phyloP scores from a whole-genome alignment of 2,888 invertebrate genomes.

The Saturnia japonica region DNA sequence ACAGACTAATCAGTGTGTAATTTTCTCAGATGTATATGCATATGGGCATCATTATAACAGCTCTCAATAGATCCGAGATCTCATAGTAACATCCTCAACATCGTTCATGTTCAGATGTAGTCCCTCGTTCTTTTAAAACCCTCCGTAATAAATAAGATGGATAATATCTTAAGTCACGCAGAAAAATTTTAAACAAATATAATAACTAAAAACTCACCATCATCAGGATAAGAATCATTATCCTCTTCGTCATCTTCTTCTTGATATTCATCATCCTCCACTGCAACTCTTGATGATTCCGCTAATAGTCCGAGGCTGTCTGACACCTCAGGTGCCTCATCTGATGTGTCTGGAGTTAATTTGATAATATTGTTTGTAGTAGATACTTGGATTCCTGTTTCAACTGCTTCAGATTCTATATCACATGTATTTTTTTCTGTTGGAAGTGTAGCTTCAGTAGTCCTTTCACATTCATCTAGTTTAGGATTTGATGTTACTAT shows the following conservation, averaged over 20 bases:
- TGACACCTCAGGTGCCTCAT: conserved; percentile 48
- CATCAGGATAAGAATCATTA: conserved; percentile 56
- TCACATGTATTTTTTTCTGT: not conserved
- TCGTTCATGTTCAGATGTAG: not conserved
- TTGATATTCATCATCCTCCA: conserved; percentile 63
- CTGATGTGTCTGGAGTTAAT: conserved; percentile 35
- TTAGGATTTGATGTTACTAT: not conserved
- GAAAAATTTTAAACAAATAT: not conserved
- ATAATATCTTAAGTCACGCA: too few relatives aligned
- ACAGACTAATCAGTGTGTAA: too few relatives aligned
- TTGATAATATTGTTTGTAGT: conserved; percentile 21
- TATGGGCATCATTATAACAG: not conserved
- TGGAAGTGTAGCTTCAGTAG: not conserved
- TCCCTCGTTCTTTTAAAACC: not conserved
- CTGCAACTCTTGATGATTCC: conserved; percentile 59
- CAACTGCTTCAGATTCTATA: not conserved
- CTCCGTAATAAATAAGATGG: too few relatives aligned
- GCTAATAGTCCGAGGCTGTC: conserved; percentile 71
- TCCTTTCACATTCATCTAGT: not conserved
- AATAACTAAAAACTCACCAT: conserved; percentile 40
- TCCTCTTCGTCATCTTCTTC: conserved; percentile 59
- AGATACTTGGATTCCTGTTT: conserved; percentile 2
- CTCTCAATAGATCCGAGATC: not conserved
- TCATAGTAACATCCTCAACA: not conserved
- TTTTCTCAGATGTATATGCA: not conserved